Evolutionary conservation across 2,888 invertebrate genomes (phyloP).

Genomic region (Nemoura dubitans): DNA sequence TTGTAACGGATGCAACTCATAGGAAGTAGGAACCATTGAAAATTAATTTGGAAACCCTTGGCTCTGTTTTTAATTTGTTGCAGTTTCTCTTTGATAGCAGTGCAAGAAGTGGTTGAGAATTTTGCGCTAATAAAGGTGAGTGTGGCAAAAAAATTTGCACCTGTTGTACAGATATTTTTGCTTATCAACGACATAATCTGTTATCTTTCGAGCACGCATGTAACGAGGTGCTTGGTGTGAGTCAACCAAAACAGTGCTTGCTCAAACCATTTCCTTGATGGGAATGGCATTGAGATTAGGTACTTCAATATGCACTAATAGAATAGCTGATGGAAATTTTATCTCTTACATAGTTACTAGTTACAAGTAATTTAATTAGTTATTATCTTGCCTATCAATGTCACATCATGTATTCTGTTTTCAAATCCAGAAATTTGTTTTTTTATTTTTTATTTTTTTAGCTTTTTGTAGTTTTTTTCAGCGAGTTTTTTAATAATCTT

Average conservation of each 20-base stretch:
- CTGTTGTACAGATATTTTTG: background rate
- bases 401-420: background rate
- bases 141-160: background rate
- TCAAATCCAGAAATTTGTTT: no score
- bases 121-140: conserved; percentile 72
- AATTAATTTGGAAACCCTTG: no score
- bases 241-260: background rate
- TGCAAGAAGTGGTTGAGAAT: conserved; percentile 76
- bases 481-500: no score
- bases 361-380: background rate
- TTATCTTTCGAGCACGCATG: background rate
- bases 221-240: background rate
- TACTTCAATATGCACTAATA: no score
- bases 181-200: background rate
- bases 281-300: background rate
- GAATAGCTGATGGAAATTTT: background rate
- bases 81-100: conserved; percentile 76
- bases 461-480: no score
- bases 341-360: background rate
- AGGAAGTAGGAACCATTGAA: no score
- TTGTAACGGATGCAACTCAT: no score
- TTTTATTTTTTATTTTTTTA: no score
- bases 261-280: background rate
- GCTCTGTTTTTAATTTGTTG: background rate
- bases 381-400: background rate